phyloP scores from a whole-genome alignment of 2,888 invertebrate genomes.

The Ophion obscuratus region DNA sequence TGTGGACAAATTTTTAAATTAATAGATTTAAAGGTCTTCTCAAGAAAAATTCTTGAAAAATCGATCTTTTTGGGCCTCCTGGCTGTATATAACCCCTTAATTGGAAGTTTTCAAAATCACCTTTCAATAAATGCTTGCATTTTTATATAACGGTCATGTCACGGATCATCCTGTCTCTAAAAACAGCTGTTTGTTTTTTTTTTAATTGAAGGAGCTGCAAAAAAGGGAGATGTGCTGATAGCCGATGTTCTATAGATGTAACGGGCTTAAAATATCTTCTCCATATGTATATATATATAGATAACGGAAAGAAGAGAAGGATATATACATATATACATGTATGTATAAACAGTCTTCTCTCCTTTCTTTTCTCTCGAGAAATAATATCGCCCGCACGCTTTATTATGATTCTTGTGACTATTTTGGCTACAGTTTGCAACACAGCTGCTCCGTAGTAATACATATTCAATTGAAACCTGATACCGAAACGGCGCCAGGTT shows the following conservation, averaged over 20 bases:
- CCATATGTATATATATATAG: neutral
- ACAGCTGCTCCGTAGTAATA: slow-evolving; percentile 50
- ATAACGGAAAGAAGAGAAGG: neutral
- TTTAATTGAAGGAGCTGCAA: too few species aligned
- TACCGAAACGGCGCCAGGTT: slow-evolving; percentile 56
- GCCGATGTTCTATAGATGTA: neutral
- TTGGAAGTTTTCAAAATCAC: too few species aligned
- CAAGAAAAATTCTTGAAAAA: too few species aligned
- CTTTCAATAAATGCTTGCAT: too few species aligned
- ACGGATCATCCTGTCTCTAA: too few species aligned
- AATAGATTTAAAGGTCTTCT: too few species aligned
- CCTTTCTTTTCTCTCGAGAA: neutral
- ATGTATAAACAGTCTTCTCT: slow-evolving; percentile 11
- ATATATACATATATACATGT: neutral
- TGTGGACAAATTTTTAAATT: too few species aligned
- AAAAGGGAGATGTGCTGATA: too few species aligned
- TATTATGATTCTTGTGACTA: slow-evolving; percentile 42
- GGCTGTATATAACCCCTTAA: too few species aligned
- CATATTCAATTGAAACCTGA: slow-evolving; percentile 35
- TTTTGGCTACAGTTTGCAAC: slow-evolving; percentile 48
- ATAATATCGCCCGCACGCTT: slow-evolving; percentile 5
- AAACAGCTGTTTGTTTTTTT: too few species aligned
- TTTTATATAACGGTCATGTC: too few species aligned
- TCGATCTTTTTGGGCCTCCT: too few species aligned
- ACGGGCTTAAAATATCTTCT: neutral